Base-by-base conservation (phyloP, 2,888 invertebrate species). In the Gymnosoma rotundatum region DNA sequence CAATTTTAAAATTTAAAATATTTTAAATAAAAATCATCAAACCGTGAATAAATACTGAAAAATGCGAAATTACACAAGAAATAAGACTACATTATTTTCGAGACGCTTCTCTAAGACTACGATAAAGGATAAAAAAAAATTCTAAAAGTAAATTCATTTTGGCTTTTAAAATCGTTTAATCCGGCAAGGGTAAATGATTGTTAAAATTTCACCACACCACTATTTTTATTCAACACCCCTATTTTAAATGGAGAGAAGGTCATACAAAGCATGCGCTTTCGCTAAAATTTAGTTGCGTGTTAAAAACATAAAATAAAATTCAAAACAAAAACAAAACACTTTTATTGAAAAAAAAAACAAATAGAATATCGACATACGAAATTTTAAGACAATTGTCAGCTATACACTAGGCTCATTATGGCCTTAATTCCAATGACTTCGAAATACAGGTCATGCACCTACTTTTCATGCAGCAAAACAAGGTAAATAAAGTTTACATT, bases 181-280 rank as follows among this genome's bases (percentile, higher is more conserved):
- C 12, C 12, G 42, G 42, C 12, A 12, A 12, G 2, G 1, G 5
- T n/a, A n/a, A 56, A 6, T 54, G 3, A 14, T 50, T 12, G 0
- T 20, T 18, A 56, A 50, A 64, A 50, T 58, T 72, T 76, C 70
- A 70, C 75, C 81, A 75, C 1, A 32, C 45, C 21, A 9, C 20
- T 20, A 7, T 52, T 52, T 7, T 12, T 12, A 50, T 60, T 61
- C 25, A 61, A 50, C 67, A 61, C 60, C 14, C 18, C 45, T 18
- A 16, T 42, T 18, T 16, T n/a, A 42, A 12, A 45, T 64, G 56
- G n/a, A 61, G 50, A 21, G 52, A 16, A 69, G 36, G 20, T 63
- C 63, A 8, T 72, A 16, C 4, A 36, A 64, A 63, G 63, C 75
- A 82, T 82, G 81, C 81, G 81, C 81, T 75, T 64, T 63, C 14